Percentiles rank a stretch among this genome's conserved stretches.
These are phyloP conservation scores for Lates japonicus DNA, from an alignment of 2,797 vertebrate genomes.

Conservation along the genomic window DNA sequence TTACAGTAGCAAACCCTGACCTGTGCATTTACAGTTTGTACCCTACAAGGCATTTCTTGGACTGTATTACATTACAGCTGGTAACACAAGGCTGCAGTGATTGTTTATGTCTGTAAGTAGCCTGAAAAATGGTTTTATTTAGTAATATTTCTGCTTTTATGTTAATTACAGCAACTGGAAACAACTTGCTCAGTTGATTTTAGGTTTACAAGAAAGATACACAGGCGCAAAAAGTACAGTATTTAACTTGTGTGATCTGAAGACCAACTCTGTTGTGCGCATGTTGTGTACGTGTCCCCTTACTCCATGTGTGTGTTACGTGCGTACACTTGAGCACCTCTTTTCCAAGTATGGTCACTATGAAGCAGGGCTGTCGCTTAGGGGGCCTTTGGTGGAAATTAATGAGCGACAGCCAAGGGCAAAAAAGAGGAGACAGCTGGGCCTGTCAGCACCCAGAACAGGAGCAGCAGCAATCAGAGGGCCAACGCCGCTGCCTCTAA, in stretches of 20 bases:
- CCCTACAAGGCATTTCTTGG: background rate
- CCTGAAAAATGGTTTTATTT: background rate
- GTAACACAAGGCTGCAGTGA: background rate
- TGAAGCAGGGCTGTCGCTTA: slow-evolving; percentile 90
- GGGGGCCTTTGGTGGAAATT: slow-evolving; percentile 91
- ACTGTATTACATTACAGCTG: background rate
- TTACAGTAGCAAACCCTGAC: slow-evolving; percentile 11
- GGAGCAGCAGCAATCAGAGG: slow-evolving; percentile 75
- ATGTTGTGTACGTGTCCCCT: background rate
- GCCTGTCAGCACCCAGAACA: slow-evolving; percentile 89
- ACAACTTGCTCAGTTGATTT: background rate
- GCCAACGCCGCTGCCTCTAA: background rate
- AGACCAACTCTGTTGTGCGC: background rate
- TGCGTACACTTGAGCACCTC: slow-evolving; percentile 78
- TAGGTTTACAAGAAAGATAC: background rate
- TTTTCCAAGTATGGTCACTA: slow-evolving; percentile 95
- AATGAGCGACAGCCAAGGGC: slow-evolving; percentile 93
- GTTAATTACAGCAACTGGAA: background rate
- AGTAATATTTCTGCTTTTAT: background rate
- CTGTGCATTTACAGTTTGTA: background rate
- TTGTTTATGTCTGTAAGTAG: background rate
- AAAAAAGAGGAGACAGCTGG: slow-evolving; percentile 94
- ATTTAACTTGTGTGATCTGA: background rate
- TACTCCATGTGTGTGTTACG: slow-evolving; percentile 26
- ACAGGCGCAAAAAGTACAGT: background rate